These are phyloP conservation scores for Cynocephalus volans DNA, from an alignment of 2,113 vertebrate genomes.

Conservation along the genomic window DNA sequence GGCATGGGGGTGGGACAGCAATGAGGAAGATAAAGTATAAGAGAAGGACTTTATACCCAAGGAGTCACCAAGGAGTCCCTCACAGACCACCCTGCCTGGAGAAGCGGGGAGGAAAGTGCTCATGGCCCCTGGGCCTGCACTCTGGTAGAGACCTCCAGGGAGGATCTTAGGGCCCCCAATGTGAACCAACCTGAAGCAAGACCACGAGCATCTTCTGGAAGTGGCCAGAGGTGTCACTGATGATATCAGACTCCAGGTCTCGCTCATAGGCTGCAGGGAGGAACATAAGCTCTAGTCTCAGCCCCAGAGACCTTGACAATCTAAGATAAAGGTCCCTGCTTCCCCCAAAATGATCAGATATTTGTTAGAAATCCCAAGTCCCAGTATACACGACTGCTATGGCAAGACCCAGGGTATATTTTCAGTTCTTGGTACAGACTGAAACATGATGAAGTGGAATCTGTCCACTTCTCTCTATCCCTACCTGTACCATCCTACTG, in stretches of 20 bases:
- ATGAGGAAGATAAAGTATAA: background rate
- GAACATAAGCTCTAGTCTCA: background rate
- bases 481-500: background rate
- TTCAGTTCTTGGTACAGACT: background rate
- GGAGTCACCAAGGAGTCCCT: background rate
- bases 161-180: background rate
- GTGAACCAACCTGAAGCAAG: conserved; percentile 93
- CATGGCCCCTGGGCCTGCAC: background rate
- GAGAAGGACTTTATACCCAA: background rate
- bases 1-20: background rate
- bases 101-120: background rate
- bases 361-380: background rate
- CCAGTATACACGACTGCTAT: fast-evolving
- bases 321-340: background rate
- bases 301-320: background rate
- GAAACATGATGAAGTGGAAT: background rate
- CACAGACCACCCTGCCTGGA: no score
- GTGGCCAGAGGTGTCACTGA: conserved; percentile 95
- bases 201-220: conserved; percentile 99
- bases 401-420: background rate
- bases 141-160: background rate
- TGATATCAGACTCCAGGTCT: conserved; percentile 94
- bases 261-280: conserved; percentile 92
- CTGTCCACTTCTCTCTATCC: background rate
- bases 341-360: background rate